Evolutionary conservation across 2,888 invertebrate genomes (phyloP).

Genomic region (Eilema caniola): DNA sequence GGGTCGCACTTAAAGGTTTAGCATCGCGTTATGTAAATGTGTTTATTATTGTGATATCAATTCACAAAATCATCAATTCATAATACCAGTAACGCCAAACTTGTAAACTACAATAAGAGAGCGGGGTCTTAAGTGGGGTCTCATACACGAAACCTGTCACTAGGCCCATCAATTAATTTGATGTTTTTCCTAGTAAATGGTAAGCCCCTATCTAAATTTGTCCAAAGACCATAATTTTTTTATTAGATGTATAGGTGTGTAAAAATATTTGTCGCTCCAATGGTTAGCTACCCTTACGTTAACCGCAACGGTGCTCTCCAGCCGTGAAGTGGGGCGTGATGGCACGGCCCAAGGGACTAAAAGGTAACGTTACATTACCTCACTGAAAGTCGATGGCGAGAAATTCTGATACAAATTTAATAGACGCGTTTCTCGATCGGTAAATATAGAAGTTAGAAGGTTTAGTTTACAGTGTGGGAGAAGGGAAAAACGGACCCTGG

Average conservation of each 20-base stretch:
- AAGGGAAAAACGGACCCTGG: too few species aligned
- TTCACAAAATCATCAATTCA: too few species aligned
- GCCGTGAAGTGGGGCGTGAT: conserved; percentile 46
- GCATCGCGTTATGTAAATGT: not conserved
- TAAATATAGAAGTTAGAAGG: not conserved
- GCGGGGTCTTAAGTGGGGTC: not conserved
- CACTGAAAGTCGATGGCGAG: conserved; percentile 35
- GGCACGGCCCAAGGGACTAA: conserved; percentile 41
- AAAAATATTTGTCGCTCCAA: conserved; percentile 38
- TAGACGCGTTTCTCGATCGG: conserved; percentile 29
- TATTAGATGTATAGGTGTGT: conserved; percentile 21
- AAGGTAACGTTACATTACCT: conserved; percentile 50
- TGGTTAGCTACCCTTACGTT: conserved; percentile 44
- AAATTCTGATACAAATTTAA: conserved; percentile 45
- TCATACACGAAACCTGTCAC: not conserved
- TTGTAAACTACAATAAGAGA: not conserved
- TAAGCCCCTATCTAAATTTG: not conserved
- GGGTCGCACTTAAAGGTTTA: not conserved
- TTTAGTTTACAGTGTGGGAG: too few species aligned
- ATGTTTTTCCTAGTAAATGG: not conserved
- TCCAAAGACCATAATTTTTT: conserved; percentile 28
- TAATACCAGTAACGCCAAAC: not conserved
- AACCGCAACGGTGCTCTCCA: conserved; percentile 38
- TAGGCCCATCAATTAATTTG: not conserved
- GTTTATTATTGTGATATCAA: not conserved